Evolutionary conservation across 2,113 vertebrate species (phyloP).

Genomic region (Alligator mississippiensis): DNA sequence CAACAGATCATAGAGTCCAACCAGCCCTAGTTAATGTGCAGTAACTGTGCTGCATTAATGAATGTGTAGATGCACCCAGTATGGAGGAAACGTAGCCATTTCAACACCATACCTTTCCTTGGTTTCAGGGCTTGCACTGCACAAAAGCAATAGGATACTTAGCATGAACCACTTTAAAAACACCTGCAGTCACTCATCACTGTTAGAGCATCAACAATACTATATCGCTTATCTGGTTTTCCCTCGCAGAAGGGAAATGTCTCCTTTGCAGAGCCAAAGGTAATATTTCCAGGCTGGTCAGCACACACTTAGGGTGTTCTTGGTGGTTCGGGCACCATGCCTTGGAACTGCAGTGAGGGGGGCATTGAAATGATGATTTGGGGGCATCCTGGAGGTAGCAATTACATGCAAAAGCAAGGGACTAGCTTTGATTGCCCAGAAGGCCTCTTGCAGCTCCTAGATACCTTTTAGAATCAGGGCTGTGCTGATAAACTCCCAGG

Average conservation of each 20-base stretch:
- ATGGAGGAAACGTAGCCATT: neutral
- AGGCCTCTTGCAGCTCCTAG: too few species aligned
- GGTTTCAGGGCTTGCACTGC: rapidly evolving
- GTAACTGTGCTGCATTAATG: too few species aligned
- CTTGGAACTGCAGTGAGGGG: neutral
- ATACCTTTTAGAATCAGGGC: too few species aligned
- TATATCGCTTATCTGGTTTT: rapidly evolving
- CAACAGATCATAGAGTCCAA: too few species aligned
- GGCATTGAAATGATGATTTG: neutral
- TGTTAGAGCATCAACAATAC: rapidly evolving
- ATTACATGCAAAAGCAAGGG: too few species aligned
- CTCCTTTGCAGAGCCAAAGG: neutral
- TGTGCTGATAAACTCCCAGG: too few species aligned
- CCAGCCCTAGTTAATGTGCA: too few species aligned
- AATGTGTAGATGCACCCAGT: neutral
- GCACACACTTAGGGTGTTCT: neutral
- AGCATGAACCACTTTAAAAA: neutral
- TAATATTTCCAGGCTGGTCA: neutral
- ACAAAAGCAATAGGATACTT: rapidly evolving
- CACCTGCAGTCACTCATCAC: neutral
- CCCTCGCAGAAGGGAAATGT: neutral
- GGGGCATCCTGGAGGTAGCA: too few species aligned
- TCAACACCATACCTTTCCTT: neutral
- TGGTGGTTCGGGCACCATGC: too few species aligned
- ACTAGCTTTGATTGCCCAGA: too few species aligned